Conservation (phyloP, 1,140 invertebrate species). For the Pollicipes pollicipes region DNA sequence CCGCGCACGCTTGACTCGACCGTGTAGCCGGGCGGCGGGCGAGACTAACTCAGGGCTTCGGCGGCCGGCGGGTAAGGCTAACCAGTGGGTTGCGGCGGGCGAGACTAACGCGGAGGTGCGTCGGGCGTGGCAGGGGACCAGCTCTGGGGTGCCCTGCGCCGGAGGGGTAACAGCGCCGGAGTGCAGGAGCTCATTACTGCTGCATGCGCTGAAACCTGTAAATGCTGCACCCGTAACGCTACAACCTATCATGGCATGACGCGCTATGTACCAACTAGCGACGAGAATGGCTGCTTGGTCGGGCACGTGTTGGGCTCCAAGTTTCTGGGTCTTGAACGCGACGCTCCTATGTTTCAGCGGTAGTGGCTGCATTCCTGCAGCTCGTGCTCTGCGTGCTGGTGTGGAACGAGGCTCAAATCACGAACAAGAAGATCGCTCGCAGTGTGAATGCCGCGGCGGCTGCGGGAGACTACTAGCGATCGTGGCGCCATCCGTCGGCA, state of each 20-base stretch:
- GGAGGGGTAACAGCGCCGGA: too few relatives aligned
- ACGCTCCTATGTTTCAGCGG: not conserved
- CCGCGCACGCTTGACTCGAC: not conserved
- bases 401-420: not conserved
- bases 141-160: too few relatives aligned
- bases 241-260: too few relatives aligned
- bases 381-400: not conserved
- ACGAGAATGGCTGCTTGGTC: too few relatives aligned
- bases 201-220: too few relatives aligned
- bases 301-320: too few relatives aligned
- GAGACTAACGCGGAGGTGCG: not conserved
- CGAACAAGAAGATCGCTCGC: not conserved
- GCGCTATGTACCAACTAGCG: too few relatives aligned
- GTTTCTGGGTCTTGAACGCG: too few relatives aligned
- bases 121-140: too few relatives aligned
- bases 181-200: too few relatives aligned
- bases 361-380: not conserved
- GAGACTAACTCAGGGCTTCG: too few relatives aligned
- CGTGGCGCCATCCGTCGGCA: not conserved
- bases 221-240: too few relatives aligned
- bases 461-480: not conserved
- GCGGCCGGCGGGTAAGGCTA: not conserved
- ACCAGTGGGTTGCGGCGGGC: not conserved
- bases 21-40: not conserved
- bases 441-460: not conserved